Conservation (phyloP, 2,888 invertebrate genomes). For the Empis livida region DNA sequence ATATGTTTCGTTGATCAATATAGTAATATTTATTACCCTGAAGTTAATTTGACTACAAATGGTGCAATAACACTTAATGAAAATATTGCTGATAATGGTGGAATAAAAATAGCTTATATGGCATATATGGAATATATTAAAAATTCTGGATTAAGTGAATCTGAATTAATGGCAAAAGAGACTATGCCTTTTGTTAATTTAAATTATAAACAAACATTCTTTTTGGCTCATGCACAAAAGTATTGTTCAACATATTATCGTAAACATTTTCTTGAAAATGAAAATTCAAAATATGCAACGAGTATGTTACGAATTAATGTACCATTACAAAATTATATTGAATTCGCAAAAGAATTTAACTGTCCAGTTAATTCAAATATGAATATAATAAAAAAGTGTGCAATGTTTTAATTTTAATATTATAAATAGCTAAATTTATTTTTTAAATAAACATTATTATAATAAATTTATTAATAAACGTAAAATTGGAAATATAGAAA, state of each 20-base stretch:
- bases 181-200: background rate
- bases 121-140: background rate
- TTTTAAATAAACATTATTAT: no score
- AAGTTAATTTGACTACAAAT: background rate
- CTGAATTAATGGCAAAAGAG: background rate
- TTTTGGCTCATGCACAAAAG: background rate
- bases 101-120: background rate
- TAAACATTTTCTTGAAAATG: background rate
- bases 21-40: background rate
- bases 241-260: background rate
- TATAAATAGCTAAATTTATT: background rate
- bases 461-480: no score
- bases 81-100: background rate
- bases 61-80: background rate
- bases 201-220: background rate
- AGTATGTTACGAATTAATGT: conserved; percentile 3
- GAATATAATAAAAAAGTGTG: conserved; percentile 6
- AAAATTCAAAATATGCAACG: background rate
- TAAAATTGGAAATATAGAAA: no score
- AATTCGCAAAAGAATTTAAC: conserved; percentile 3
- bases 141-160: no score
- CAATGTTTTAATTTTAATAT: background rate
- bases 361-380: conserved; percentile 4
- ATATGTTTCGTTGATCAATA: background rate
- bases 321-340: conserved; percentile 4